Percentiles rank a stretch among this genome's conserved stretches.
Evolutionary conservation across 1,140 invertebrate genomes (phyloP).

Genomic region (Drosophila ambigua): DNA sequence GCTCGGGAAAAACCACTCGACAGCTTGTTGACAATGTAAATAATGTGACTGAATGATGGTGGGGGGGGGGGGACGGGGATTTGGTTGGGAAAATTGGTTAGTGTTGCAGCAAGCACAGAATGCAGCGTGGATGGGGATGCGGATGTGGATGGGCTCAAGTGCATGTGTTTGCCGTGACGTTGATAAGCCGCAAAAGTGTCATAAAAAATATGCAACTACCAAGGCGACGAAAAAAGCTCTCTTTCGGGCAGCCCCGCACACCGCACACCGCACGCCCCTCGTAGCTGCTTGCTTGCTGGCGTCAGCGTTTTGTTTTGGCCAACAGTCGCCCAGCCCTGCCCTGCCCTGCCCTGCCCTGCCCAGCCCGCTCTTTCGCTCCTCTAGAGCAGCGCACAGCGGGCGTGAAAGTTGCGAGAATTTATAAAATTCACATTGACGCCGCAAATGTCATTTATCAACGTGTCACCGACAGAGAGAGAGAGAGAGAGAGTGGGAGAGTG

Average conservation of each 20-base stretch:
- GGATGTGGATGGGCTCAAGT: conserved; percentile 57
- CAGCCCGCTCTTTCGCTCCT: background rate
- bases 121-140: background rate
- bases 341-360: background rate
- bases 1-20: conserved; percentile 66
- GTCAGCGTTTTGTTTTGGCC: conserved; percentile 76
- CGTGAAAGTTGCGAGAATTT: conserved; percentile 80
- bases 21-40: conserved; percentile 80
- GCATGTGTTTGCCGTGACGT: conserved; percentile 76
- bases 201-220: conserved; percentile 79
- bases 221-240: conserved; percentile 49
- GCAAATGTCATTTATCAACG: conserved; percentile 81
- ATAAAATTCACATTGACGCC: conserved; percentile 81
- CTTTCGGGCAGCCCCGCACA: conserved; percentile 8
- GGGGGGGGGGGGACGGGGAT: background rate
- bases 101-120: conserved; percentile 1
- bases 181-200: conserved; percentile 81
- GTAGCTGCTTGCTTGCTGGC: conserved; percentile 30
- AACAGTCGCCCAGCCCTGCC: background rate
- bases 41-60: conserved; percentile 50
- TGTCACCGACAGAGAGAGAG: conserved; percentile 59
- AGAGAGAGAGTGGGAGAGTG: background rate
- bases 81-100: conserved; percentile 31
- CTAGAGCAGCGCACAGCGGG: conserved; percentile 50
- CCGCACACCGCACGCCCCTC: background rate